Percentiles rank a stretch among this genome's conserved stretches.
These are phyloP conservation scores for Dipodomys merriami DNA, from an alignment of 2,113 vertebrate genomes.

Conservation along the genomic window DNA sequence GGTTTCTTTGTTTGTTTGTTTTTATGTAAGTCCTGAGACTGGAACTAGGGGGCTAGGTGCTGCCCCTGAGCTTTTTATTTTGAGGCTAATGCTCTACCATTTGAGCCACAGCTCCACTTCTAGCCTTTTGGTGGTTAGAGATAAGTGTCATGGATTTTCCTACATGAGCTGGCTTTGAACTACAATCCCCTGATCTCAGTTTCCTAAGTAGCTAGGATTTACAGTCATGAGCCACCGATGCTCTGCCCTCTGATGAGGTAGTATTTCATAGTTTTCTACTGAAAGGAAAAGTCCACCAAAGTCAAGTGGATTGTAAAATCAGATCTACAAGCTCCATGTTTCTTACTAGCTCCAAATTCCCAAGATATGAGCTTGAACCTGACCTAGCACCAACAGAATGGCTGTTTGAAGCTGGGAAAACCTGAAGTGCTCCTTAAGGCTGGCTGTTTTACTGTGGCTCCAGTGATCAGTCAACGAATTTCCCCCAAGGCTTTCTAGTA, in stretches of 20 bases:
- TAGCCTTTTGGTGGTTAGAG: too few relatives aligned
- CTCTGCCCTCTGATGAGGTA: background rate
- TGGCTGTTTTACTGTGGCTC: conserved; percentile 9
- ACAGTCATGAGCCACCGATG: too few relatives aligned
- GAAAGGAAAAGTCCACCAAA: conserved; percentile 38
- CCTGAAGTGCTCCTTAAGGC: background rate
- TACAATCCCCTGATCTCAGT: too few relatives aligned
- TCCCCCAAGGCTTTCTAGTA: background rate
- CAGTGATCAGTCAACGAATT: background rate
- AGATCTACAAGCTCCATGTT: background rate
- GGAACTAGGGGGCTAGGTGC: too few relatives aligned
- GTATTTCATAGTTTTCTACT: conserved; percentile 47
- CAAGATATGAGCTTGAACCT: background rate
- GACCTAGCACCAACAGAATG: background rate
- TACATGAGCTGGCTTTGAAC: too few relatives aligned
- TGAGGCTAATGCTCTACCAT: too few relatives aligned
- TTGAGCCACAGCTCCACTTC: too few relatives aligned
- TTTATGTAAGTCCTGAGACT: too few relatives aligned
- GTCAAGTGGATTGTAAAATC: conserved; percentile 39
- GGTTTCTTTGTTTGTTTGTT: too few relatives aligned
- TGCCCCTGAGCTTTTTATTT: too few relatives aligned
- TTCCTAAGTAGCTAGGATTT: too few relatives aligned
- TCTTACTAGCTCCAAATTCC: background rate
- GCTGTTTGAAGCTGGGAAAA: conserved; percentile 16
- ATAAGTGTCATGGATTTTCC: too few relatives aligned